Evolutionary conservation across 2,797 vertebrate species (phyloP).

Genomic region (Neomorphus geoffroyi): DNA sequence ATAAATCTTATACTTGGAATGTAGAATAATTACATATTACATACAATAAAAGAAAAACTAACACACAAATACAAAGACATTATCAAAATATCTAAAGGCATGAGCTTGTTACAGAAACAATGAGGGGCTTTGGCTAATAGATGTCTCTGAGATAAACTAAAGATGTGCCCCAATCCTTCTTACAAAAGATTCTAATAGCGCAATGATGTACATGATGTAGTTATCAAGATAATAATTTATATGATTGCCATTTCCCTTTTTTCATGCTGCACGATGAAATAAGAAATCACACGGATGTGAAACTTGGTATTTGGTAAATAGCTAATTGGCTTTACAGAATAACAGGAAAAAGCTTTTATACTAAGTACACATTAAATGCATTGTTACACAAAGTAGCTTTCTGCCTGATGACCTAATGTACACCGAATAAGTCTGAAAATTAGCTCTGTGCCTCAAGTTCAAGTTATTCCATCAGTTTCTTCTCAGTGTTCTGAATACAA

Average conservation of each 20-base stretch:
- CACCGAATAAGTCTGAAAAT: constrained; percentile 33
- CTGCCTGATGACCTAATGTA: constrained; percentile 53
- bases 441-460: constrained; percentile 8
- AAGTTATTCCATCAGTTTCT: neutral
- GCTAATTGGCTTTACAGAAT: constrained; percentile 62
- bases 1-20: neutral
- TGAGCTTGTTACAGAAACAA: neutral
- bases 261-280: neutral
- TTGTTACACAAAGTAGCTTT: constrained; percentile 54
- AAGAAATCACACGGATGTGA: neutral
- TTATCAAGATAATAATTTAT: neutral
- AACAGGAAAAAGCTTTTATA: constrained; percentile 65
- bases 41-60: neutral
- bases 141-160: neutral
- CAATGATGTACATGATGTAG: neutral
- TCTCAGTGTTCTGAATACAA: neutral
- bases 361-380: constrained; percentile 42
- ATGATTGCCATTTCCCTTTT: neutral
- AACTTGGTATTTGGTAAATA: constrained; percentile 47
- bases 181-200: neutral
- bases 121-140: neutral
- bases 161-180: neutral
- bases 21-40: neutral
- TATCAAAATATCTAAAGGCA: neutral
- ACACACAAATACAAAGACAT: neutral